Base-by-base conservation (phyloP, 2,888 invertebrate genomes). In the Netelia virgata region DNA sequence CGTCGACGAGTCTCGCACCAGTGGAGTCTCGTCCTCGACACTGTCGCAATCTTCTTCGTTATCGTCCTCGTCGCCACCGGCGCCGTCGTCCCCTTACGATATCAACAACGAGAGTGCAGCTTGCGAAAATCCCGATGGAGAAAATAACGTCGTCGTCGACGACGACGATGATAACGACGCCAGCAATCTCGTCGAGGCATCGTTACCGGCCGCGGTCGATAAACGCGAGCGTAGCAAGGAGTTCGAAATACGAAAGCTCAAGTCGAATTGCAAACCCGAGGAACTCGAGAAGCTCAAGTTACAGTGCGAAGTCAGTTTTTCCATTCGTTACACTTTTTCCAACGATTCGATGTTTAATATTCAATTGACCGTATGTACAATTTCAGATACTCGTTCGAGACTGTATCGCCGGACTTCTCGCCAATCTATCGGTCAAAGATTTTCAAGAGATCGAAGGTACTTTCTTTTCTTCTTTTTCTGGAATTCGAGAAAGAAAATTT, bases 371-470 rank as follows among this genome's bases (percentile, higher is more conserved):
- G 5, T 36, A 36, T 36, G 36, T 36, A 36, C 1, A 47, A 47
- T 14, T 47, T 47, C 91, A 95, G 94, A 95, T 96, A 87, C 95
- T 98, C 82, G 96, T 98, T 14, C 95, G 97, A 88, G 97, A 97
- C 89, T 98, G 97, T 93, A 97, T 97, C 89, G 97, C 97, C 50
- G 97, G 97, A 75, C 94, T 98, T 84, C 94, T 98, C 78, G 95
- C 97, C 76, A 97, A 97, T 93, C 95, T 98, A 86, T 97, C 97
- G 14, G 95, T 97, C 87, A 96, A 97, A 92, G 97, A 97, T 92
- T 98, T 97, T 93, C 97, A 96, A 90, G 97, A 97, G 94, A 96
- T 98, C 91, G 97, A 97, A 96, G 97, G 97, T 97, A 93, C 61
- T 87, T 6, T 3, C 23, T 36, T 36, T 36, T 6, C 6, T 36